phyloP scores from a whole-genome alignment of 2,113 vertebrate genomes.

The Platichthys flesus region DNA sequence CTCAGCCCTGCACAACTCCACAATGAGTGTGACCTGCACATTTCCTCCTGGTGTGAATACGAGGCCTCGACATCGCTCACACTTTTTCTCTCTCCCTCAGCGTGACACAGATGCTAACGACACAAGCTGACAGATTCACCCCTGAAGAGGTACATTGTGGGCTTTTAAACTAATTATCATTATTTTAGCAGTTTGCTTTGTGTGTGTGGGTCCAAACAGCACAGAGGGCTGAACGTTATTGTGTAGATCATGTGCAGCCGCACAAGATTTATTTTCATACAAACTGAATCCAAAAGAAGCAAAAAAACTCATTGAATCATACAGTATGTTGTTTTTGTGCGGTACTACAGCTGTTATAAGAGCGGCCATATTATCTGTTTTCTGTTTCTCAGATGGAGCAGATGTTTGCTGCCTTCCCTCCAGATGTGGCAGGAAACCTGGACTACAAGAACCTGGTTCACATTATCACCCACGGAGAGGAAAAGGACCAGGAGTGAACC shows the following conservation, averaged over 20 bases:
- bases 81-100: conserved; percentile 68
- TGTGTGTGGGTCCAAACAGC: conserved; percentile 6
- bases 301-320: conserved; percentile 34
- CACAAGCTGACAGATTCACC: conserved; percentile 93
- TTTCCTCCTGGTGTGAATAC: conserved; percentile 6
- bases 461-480: conserved; percentile 95
- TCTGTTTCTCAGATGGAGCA: conserved; percentile 87
- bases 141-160: conserved; percentile 88
- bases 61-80: conserved; percentile 2
- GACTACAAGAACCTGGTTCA: conserved; percentile 98
- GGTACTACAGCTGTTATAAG: not conserved
- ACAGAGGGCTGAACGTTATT: no score
- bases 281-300: no score
- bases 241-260: no score
- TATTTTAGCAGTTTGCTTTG: conserved; percentile 29
- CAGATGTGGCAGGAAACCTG: conserved; percentile 92
- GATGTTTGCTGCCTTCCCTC: conserved; percentile 96
- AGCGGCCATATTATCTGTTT: not conserved
- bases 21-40: not conserved
- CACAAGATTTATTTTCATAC: no score
- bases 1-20: not conserved
- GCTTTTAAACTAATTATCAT: conserved; percentile 18
- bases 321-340: not conserved
- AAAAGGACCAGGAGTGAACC: conserved; percentile 91
- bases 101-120: conserved; percentile 95